Conservation (phyloP, 2,888 invertebrate species). For the Melanostoma scalare region DNA sequence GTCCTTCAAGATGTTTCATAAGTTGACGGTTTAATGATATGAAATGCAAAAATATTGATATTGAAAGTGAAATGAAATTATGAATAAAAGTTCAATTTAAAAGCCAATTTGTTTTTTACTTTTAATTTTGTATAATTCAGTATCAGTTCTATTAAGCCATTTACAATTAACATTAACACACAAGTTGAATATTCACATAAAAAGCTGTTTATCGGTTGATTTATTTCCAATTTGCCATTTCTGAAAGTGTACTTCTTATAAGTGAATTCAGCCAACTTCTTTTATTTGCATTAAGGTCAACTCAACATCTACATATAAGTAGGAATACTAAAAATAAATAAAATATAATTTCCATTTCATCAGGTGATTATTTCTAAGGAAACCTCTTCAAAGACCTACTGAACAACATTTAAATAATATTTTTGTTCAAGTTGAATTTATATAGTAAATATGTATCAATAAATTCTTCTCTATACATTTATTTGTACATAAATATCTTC, state of each 20-base stretch:
- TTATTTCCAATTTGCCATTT: constrained; percentile 13
- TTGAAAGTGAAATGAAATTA: constrained; percentile 20
- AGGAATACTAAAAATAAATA: constrained; percentile 41
- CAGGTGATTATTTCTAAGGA: constrained; percentile 22
- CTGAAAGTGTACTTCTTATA: constrained; percentile 27
- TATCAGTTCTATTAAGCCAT: constrained; percentile 48
- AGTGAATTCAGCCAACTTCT: not conserved
- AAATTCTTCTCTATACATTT: constrained; percentile 5
- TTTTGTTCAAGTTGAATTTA: not conserved
- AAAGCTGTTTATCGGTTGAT: constrained; percentile 5
- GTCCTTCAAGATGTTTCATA: too few species aligned
- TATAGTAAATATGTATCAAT: not conserved
- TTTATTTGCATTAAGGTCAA: constrained; percentile 31
- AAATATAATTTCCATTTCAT: constrained; percentile 4
- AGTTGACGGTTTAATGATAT: too few species aligned
- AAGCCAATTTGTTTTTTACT: constrained; percentile 36
- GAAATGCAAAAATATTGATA: constrained; percentile 8
- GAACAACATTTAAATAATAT: constrained; percentile 37
- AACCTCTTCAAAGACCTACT: constrained; percentile 43
- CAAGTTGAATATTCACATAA: constrained; percentile 15
- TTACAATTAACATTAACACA: constrained; percentile 49
- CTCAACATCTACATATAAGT: constrained; percentile 26
- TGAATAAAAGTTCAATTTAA: constrained; percentile 2
- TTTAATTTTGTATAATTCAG: constrained; percentile 31
- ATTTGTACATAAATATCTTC: constrained; percentile 3